Base-by-base conservation (phyloP, 2,113 vertebrate genomes). In the Esox niger region DNA sequence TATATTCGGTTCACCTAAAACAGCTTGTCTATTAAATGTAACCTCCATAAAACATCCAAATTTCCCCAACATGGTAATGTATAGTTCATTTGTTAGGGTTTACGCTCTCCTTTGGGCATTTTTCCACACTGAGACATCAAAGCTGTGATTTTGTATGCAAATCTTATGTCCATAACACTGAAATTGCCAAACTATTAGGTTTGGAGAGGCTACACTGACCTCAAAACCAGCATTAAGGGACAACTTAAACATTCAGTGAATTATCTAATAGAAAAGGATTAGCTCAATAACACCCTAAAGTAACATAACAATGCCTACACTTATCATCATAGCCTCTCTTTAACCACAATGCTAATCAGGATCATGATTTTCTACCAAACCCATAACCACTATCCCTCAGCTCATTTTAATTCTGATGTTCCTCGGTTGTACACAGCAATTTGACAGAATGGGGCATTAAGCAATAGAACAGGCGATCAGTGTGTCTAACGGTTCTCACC, bases 261-360 rank as follows among this genome's bases (percentile, higher is more conserved):
- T 13, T 8, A n/a, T n/a, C 49, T 32, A 55, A 56, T 56, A 27
- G 5, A 59, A 27, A 11, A 26, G 8, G 35, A 43, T 43, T 4
- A 3, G 38, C 38, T 43, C 15, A 43, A 2, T 20, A 20, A 31
- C 20, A 59, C 29, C 57, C 57, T 8, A 27, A 8, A 8, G 29
- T 20, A 25, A 6, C 52, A 17, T 23, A 31, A 31, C 26, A 31
- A 29, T 31, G 5, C 23, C 29, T 59, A 9, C 29, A 29, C 29
- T 59, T 17, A 59, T 59, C 29, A 59, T 59, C 57, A 20, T 20
- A 59, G 26, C 26, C 6, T 32, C 15, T 43, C 38, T 29, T 59
- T 56, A 30, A 59, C 27, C n/a, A 27, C 27, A 30, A 15, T 27
- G 26, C 55, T 73, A 55, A 67, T 47, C 20, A 63, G 47, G 2